Evolutionary conservation across 2,797 vertebrate genomes (phyloP).

Genomic region (Periparus ater): DNA sequence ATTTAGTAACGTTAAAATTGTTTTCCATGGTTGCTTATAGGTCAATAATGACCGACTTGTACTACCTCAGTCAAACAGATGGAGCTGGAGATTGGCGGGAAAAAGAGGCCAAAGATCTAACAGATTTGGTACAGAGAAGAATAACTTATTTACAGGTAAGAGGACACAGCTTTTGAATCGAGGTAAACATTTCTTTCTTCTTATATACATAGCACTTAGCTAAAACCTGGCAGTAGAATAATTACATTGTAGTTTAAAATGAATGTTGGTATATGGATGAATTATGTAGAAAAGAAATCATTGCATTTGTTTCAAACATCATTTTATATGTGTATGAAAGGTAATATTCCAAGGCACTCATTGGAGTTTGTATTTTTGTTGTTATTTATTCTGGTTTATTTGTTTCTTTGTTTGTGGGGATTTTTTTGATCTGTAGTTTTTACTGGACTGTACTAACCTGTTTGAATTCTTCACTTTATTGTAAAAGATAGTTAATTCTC

Average conservation of each 20-base stretch:
- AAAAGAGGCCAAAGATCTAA: constrained; percentile 95
- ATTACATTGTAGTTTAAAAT: background rate
- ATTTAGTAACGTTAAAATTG: background rate
- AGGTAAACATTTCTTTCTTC: background rate
- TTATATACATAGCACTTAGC: background rate
- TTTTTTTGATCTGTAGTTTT: background rate
- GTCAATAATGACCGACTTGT: constrained; percentile 96
- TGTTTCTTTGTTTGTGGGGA: fast-evolving
- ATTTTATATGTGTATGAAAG: background rate
- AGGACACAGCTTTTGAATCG: background rate
- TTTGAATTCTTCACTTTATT: background rate
- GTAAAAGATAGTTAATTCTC: background rate
- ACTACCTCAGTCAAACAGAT: constrained; percentile 98
- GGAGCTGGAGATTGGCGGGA: constrained; percentile 94
- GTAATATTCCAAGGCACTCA: background rate
- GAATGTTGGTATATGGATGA: background rate
- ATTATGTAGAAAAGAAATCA: background rate
- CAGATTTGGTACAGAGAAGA: constrained; percentile 93
- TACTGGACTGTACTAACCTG: background rate
- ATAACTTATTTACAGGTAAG: constrained; percentile 96
- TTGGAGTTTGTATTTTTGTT: background rate
- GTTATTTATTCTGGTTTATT: background rate
- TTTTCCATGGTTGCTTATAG: constrained; percentile 68
- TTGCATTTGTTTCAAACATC: background rate
- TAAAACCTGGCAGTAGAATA: background rate